Evolutionary conservation across 2,888 invertebrate genomes (phyloP).

Genomic region (Dynastes tityus): DNA sequence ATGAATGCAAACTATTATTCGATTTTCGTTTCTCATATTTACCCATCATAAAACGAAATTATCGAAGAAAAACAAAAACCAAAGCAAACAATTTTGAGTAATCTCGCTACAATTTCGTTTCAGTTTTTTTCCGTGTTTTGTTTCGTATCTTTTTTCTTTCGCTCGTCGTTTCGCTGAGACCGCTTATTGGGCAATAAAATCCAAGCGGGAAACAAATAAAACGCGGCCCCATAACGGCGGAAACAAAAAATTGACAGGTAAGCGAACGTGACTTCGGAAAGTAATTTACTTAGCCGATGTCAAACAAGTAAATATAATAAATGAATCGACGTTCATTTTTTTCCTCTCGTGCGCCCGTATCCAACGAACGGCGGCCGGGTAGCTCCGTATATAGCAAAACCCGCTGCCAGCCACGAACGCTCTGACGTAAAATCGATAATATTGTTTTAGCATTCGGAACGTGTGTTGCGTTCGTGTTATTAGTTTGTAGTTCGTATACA

Average conservation of each 20-base stretch:
- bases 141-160: background rate
- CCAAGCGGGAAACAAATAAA: constrained; percentile 33
- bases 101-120: constrained; percentile 28
- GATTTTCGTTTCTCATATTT: too few relatives aligned
- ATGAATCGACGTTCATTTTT: constrained; percentile 43
- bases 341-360: background rate
- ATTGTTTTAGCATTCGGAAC: constrained; percentile 44
- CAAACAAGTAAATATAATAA: constrained; percentile 48
- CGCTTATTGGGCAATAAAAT: constrained; percentile 40
- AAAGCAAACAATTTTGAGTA: constrained; percentile 16
- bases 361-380: background rate
- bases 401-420: background rate
- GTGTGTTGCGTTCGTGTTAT: constrained; percentile 33
- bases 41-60: too few relatives aligned
- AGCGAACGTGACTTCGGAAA: constrained; percentile 42
- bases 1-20: too few relatives aligned
- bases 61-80: background rate
- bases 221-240: constrained; percentile 24
- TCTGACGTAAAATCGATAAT: constrained; percentile 44
- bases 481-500: constrained; percentile 32
- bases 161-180: constrained; percentile 24
- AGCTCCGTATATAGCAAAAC: background rate
- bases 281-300: constrained; percentile 47
- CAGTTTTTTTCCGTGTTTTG: background rate
- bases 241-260: constrained; percentile 44